Conservation (phyloP, 2,113 vertebrate species). For the human (Homo sapiens) region GRCh38 chr6:1347001-1347500, state of each 20-base stretch:
- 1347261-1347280: accelerated
- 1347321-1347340: background rate
- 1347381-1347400: background rate
- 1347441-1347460: background rate
- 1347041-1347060: background rate
- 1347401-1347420: background rate
- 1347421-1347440: background rate
- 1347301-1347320: background rate
- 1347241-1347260: background rate
- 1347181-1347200: background rate
- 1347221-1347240: background rate
- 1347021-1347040: background rate
- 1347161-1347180: background rate
- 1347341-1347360: background rate
- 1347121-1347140: background rate
- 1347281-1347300: background rate
- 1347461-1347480: background rate
- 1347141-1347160: background rate
- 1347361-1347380: background rate
- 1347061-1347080: background rate
- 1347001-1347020: background rate
- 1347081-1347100: background rate
- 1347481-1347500: background rate
- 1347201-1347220: background rate
- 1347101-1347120: background rate